Evolutionary conservation across 1,140 invertebrate genomes (phyloP).

Genomic region (Littorina saxatilis): DNA sequence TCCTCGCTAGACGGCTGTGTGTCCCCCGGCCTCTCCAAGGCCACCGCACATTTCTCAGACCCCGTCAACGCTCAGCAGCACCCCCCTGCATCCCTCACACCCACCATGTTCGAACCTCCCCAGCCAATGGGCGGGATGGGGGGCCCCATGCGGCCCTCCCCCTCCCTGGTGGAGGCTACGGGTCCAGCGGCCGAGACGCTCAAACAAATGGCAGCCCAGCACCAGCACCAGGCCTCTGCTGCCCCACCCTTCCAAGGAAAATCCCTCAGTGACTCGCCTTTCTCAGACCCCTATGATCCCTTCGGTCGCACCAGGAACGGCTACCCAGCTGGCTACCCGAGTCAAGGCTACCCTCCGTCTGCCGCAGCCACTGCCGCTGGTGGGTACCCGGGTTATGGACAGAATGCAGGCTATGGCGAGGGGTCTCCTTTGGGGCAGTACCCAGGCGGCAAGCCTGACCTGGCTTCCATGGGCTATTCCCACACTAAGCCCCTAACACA

Average conservation of each 20-base stretch:
- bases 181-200: slow-evolving; percentile 94
- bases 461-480: slow-evolving; percentile 57
- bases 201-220: slow-evolving; percentile 97
- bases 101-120: slow-evolving; percentile 47
- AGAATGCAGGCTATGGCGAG: slow-evolving; percentile 24
- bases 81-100: slow-evolving; percentile 40
- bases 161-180: slow-evolving; percentile 49
- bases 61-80: slow-evolving; percentile 29
- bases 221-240: slow-evolving; percentile 88
- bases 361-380: slow-evolving; percentile 1
- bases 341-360: slow-evolving; percentile 31
- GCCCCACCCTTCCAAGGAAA: slow-evolving; percentile 74
- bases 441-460: slow-evolving; percentile 38
- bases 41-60: slow-evolving; percentile 49
- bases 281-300: slow-evolving; percentile 41
- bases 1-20: slow-evolving; percentile 52
- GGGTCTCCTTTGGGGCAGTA: slow-evolving; percentile 1
- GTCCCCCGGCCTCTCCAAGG: slow-evolving; percentile 59
- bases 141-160: slow-evolving; percentile 47
- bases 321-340: slow-evolving; percentile 36
- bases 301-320: slow-evolving; percentile 37
- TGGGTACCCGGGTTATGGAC: slow-evolving; percentile 28
- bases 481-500: slow-evolving; percentile 72
- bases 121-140: slow-evolving; percentile 40
- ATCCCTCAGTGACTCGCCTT: slow-evolving; percentile 45